Base-by-base conservation (phyloP, 2,113 vertebrate genomes). In the Hiodon tergisus region DNA sequence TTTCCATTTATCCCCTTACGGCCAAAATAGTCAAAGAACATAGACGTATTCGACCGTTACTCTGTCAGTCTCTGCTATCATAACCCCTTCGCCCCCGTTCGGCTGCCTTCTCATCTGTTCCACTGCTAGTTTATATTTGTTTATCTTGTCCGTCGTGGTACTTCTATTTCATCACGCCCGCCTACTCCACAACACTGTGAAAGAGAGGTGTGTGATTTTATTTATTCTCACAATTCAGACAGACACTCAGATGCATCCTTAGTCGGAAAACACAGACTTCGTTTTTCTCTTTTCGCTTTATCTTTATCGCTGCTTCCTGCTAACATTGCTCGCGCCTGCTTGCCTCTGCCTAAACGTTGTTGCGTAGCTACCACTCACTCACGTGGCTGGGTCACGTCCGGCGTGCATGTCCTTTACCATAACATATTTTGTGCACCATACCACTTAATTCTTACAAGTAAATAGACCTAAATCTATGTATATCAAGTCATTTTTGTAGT, bases 251-350 rank as follows among this genome's bases (percentile, higher is more conserved):
- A 78, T 79, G 47, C 80, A 79, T 82, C 79, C 71, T 77, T 77
- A 83, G 76, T 76, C 79, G 77, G 80, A 81, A 70, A 68, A 83
- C 77, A 79, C 52, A 69, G 61, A 86, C 86, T 87, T 88, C 83
- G 88, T 86, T 87, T 89, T 88, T 87, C 78, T 17, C 66, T 76
- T 62, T 63, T 63, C 60, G 16, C 57, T 58, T 65, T 78, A 82
- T 86, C 85, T 76, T 83, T 84, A 82, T 88, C 86, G 84, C 85
- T 81, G 85, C 90, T 91, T 91, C 90, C 90, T 89, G 88, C 84
- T 89, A 86, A 80, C 86, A 83, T 74, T 81, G 87, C 83, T 86
- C 89, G 87, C 89, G 86, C 85, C 85, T 81, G 85, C 55, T 54
- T 74, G 80, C 86, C 8, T 51, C 16, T 57, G 47, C 74, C 46